Percentiles rank a stretch among this genome's conserved stretches.
phyloP scores from a whole-genome alignment of 2,113 vertebrate genomes.

The Corythornis madagascariensis region DNA sequence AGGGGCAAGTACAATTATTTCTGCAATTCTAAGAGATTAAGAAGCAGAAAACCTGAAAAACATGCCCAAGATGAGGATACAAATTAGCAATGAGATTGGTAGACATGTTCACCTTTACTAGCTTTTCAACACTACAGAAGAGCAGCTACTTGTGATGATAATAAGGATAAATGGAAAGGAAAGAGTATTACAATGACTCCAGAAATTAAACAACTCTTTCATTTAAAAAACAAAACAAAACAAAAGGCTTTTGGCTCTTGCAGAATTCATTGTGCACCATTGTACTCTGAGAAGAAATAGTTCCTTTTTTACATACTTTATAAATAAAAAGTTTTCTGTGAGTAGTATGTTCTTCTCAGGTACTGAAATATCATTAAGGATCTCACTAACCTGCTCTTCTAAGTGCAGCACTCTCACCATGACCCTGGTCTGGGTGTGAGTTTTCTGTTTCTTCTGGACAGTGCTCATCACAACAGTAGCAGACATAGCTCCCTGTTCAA shows the following conservation, averaged over 20 bases:
- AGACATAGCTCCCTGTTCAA: neutral
- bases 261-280: fast-evolving
- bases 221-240: neutral
- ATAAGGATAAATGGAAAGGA: neutral
- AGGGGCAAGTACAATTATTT: neutral
- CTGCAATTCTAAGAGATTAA: neutral
- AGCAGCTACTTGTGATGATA: neutral
- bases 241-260: neutral
- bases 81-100: neutral
- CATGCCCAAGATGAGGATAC: neutral
- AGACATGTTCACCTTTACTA: neutral
- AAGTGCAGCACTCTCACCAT: neutral
- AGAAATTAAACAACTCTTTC: neutral
- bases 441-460: neutral
- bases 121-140: neutral
- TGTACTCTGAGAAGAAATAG: neutral
- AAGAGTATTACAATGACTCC: neutral
- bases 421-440: neutral
- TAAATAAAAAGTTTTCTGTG: neutral
- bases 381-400: neutral
- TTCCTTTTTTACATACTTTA: neutral
- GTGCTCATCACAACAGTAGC: neutral
- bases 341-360: neutral
- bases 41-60: neutral
- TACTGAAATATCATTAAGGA: neutral